Conservation (phyloP, 2,888 invertebrate genomes). For the Lithophane ornitopus region DNA sequence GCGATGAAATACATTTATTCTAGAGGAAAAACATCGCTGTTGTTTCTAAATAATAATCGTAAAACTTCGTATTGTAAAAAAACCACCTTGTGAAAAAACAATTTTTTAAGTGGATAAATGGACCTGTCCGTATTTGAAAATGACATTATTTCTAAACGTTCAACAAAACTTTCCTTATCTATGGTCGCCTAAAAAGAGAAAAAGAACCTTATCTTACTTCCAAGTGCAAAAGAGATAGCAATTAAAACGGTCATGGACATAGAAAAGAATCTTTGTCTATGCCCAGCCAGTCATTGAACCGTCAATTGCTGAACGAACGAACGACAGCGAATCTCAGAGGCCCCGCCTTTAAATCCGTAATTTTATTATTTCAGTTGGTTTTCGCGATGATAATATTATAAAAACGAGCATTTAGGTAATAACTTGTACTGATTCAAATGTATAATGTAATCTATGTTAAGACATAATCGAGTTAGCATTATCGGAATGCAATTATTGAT, state of each 20-base stretch:
- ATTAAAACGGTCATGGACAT: constrained; percentile 56
- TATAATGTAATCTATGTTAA: constrained; percentile 35
- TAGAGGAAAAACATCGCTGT: background rate
- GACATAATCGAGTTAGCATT: constrained; percentile 49
- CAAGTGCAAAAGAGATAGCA: constrained; percentile 53
- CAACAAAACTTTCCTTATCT: constrained; percentile 22
- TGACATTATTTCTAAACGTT: constrained; percentile 42
- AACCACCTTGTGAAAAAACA: background rate
- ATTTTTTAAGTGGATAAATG: background rate
- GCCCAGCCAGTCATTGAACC: constrained; percentile 82
- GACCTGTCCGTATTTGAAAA: background rate
- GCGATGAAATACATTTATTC: background rate
- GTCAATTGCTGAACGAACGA: constrained; percentile 86
- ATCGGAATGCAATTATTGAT: constrained; percentile 84
- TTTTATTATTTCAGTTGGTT: constrained; percentile 84
- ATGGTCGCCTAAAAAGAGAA: constrained; percentile 31
- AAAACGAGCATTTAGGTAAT: constrained; percentile 83
- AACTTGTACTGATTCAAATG: constrained; percentile 50
- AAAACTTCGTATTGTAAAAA: too few species aligned
- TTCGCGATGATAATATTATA: constrained; percentile 87
- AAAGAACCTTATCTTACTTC: constrained; percentile 8
- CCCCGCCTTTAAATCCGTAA: constrained; percentile 87
- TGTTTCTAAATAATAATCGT: background rate
- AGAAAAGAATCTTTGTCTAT: constrained; percentile 69
- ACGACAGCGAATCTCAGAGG: constrained; percentile 85